Conservation (phyloP, 2,888 invertebrate species). For the Lithophane semibrunnea region DNA sequence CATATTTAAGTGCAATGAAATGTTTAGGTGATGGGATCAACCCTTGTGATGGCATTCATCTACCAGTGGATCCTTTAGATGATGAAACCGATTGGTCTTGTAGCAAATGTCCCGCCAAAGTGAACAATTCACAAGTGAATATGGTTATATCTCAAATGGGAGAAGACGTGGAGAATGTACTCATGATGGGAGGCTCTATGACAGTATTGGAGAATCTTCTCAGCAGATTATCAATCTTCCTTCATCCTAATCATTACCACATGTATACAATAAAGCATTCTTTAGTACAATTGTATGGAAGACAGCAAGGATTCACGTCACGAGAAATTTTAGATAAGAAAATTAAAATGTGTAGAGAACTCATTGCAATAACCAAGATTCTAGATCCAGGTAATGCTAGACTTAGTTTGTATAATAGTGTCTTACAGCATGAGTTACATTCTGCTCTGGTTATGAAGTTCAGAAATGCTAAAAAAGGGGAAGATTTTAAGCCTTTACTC, state of each 20-base stretch:
- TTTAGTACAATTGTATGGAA: conserved; percentile 94
- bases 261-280: conserved; percentile 95
- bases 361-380: conserved; percentile 91
- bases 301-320: conserved; percentile 91
- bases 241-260: conserved; percentile 96
- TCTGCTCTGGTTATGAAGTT: conserved; percentile 89
- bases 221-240: conserved; percentile 92
- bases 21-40: conserved; percentile 91
- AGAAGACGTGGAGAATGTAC: conserved; percentile 93
- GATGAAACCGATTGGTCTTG: conserved; percentile 95
- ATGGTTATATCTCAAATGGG: conserved; percentile 93
- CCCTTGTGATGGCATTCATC: conserved; percentile 92
- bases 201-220: conserved; percentile 92
- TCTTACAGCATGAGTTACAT: conserved; percentile 93
- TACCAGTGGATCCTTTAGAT: conserved; percentile 93
- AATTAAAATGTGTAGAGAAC: conserved; percentile 92
- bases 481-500: conserved; percentile 82
- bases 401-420: conserved; percentile 94
- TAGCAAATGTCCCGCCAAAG: conserved; percentile 92
- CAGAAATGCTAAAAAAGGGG: conserved; percentile 80
- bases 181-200: conserved; percentile 91
- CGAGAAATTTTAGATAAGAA: conserved; percentile 92
- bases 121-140: conserved; percentile 92
- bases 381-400: conserved; percentile 94
- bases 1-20: conserved; percentile 93